Percentiles rank a stretch among this genome's conserved stretches.
These are phyloP conservation scores for Myotis findleyi DNA, from an alignment of 2,797 vertebrate species.

Conservation along the genomic window DNA sequence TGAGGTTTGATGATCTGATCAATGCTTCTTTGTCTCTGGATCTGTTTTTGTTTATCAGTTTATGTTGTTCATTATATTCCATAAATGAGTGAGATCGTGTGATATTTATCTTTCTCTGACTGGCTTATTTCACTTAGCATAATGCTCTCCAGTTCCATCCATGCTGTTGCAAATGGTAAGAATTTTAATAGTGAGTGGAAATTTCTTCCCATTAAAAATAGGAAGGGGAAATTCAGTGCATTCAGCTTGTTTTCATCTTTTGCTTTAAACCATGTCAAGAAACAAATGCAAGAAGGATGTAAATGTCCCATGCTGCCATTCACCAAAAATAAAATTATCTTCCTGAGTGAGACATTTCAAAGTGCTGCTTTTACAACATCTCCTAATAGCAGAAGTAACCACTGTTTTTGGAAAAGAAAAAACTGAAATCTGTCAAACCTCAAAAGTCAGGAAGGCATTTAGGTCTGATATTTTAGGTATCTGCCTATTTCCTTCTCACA, in stretches of 20 bases:
- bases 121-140: no score
- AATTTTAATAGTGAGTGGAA: slow-evolving; percentile 26
- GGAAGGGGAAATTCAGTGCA: not conserved
- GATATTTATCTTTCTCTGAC: no score
- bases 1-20: no score
- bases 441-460: not conserved
- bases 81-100: no score
- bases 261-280: not conserved
- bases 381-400: not conserved
- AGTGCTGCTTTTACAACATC: not conserved
- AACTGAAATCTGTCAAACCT: not conserved
- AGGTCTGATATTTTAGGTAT: not conserved
- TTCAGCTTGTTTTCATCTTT: not conserved
- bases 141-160: no score
- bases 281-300: not conserved
- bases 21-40: no score
- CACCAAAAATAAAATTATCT: not conserved
- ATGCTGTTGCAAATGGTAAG: no score
- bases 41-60: no score
- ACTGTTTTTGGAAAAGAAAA: not conserved
- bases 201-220: slow-evolving; percentile 5
- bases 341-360: not conserved
- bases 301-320: not conserved
- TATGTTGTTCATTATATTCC: no score
- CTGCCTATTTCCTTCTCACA: not conserved